Percentiles rank a stretch among this genome's conserved stretches.
These are phyloP conservation scores for Sphenodon punctatus DNA, from an alignment of 2,797 vertebrate genomes.

Conservation along the genomic window DNA sequence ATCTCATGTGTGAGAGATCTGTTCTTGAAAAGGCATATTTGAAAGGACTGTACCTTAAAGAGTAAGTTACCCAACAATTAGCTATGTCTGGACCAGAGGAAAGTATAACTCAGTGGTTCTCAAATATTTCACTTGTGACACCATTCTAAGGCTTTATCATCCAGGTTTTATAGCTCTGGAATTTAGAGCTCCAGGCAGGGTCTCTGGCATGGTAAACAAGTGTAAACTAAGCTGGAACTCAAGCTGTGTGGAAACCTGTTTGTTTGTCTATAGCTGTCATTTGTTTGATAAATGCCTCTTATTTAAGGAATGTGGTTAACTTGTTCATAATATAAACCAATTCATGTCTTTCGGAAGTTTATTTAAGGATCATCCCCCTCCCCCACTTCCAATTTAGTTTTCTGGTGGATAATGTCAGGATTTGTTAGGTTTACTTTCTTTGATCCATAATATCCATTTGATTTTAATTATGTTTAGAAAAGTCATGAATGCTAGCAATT, in stretches of 20 bases:
- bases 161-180: no score
- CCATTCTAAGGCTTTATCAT: no score
- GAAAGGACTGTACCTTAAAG: constrained; percentile 34
- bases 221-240: background rate
- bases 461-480: background rate
- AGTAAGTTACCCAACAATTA: constrained; percentile 35
- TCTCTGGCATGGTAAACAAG: no score
- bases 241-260: no score
- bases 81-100: constrained; percentile 17
- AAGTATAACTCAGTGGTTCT: constrained; percentile 55
- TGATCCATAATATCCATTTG: background rate
- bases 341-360: background rate
- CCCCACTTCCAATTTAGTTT: background rate
- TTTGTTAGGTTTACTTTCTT: background rate
- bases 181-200: no score
- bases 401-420: background rate
- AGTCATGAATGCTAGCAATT: background rate
- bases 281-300: background rate
- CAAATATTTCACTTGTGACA: no score
- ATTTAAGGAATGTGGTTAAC: background rate
- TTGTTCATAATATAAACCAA: background rate
- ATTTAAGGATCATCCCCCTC: background rate
- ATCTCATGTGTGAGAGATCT: constrained; percentile 24
- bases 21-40: background rate
- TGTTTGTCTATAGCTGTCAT: background rate